Evolutionary conservation across 2,113 vertebrate species (phyloP), one percentile per base, ranked within the genome.

Genomic region (Alethe castanea): DNA sequence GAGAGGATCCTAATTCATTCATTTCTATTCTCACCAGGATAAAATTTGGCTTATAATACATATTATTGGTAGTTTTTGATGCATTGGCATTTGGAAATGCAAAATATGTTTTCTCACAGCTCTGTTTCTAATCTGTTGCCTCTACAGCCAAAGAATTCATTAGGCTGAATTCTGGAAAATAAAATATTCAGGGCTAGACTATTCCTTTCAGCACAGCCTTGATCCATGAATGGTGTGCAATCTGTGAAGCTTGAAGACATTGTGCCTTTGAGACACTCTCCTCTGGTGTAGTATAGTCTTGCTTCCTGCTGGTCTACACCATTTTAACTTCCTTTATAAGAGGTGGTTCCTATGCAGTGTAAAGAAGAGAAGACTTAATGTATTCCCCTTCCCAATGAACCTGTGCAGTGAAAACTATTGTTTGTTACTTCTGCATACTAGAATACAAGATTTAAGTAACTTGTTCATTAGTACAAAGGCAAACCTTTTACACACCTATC

Each of bases 121-220:
- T 93, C 72, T 83, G 14, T 77, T 81, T 84, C 54, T 84, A 80
- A 86, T 86, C 54, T 88, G 33, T 83, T 93, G 48, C 42, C 53
- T 93, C 67, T 83, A 86, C 24, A 78, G 72, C 31, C 62, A 76
- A 78, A 92, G 17, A 94, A 94, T 78, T 93, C 17, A 77, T 90
- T 90, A 73, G 38, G 62, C 38, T 90, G 33, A 88, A 67, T 92
- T 88, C 50, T 83, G 26, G 56, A 92, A 90, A 86, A 88, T 62
- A 60, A 87, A 90, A 83, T 92, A 88, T 90, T 90, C 69, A 56
- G 91, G 80, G 91, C 80, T 90, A 90, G 85, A 73, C 83, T 77
- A 12, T 92, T 88, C 38, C 66, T 94, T 94, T 93, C 67, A 93
- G 33, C 54, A 81, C 45, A 66, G 47, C 42, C 50, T 88, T 92